Evolutionary conservation across 1,140 invertebrate genomes (phyloP).

Genomic region (Trinorchestia longiramus): DNA sequence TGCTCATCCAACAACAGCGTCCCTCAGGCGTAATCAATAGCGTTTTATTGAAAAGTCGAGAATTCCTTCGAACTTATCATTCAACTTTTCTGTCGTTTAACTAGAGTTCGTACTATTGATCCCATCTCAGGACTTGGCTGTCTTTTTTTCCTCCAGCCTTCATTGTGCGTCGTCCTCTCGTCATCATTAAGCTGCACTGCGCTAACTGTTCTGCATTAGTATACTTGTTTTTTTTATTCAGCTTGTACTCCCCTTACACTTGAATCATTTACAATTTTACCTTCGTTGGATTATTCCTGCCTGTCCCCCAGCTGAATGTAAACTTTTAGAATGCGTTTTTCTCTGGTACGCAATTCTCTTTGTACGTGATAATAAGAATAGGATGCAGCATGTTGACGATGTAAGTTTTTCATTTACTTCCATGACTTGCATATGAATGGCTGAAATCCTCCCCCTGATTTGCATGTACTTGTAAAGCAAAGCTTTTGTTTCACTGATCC

Average conservation of each 20-base stretch:
- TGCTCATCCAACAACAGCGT: neutral
- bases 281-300: neutral
- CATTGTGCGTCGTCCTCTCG: neutral
- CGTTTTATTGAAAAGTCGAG: neutral
- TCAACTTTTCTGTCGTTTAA: neutral
- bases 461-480: neutral
- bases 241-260: neutral
- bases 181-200: neutral
- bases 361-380: neutral
- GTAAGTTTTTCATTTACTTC: neutral
- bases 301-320: neutral
- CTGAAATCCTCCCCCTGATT: too few relatives aligned
- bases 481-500: neutral
- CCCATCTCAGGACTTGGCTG: neutral
- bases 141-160: neutral
- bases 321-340: neutral
- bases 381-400: neutral
- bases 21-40: neutral
- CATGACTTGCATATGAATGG: too few relatives aligned
- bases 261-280: neutral
- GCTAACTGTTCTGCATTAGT: neutral
- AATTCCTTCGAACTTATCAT: neutral
- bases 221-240: neutral
- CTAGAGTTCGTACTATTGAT: neutral
- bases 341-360: neutral